Evolutionary conservation across 2,888 invertebrate species (phyloP), one percentile per base, ranked within the genome.

Genomic region (Papilio protenor): DNA sequence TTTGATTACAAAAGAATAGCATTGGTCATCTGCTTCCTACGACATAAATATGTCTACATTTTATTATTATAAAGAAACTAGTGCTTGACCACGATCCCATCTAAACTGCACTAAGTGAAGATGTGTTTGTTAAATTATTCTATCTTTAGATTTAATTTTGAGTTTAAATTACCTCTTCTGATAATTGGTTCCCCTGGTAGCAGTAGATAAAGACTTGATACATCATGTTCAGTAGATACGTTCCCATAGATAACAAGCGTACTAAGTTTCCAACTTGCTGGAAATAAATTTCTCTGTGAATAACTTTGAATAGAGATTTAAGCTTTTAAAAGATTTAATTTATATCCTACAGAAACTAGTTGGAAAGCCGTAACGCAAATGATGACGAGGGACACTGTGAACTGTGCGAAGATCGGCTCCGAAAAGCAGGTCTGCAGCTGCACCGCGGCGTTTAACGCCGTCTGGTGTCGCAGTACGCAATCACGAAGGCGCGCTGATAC

Each of bases 301-400:
- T n/a, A 55, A 18, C 12, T 10, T 4, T 59, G 23, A 59, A 18
- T 12, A 12, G 0, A 4, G 2, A 3, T 14, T 12, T 16, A 6
- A 2, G 11, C 6, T 4, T 16, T 5, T 59, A 59, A 59, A 12
- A 23, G 2, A 27, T 61, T 64, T 27, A 27, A 55, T 40, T 12
- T 27, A 47, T 61, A n/a, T 77, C 89, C 83, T 85, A 95, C 95
- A 78, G 94, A 90, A 47, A 91, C 89, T n/a, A 95, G 80, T 80
- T 95, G 94, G 77, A 95, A 94, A 2, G 95, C 95, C 8, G 95
- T 94, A n/a, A 94, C 93, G 79, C 95, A 95, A 27, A 95, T 95
- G 75, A 95, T 95, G 81, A 95, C 85, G 8, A 95, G 90, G 0
- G 95, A 95, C 0, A 95, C 94, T 4, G 89, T 87, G 83, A 95